These are phyloP conservation scores for Muricea muricata DNA, from an alignment of 92 coral and sea anemone species.

Conservation along the genomic window DNA sequence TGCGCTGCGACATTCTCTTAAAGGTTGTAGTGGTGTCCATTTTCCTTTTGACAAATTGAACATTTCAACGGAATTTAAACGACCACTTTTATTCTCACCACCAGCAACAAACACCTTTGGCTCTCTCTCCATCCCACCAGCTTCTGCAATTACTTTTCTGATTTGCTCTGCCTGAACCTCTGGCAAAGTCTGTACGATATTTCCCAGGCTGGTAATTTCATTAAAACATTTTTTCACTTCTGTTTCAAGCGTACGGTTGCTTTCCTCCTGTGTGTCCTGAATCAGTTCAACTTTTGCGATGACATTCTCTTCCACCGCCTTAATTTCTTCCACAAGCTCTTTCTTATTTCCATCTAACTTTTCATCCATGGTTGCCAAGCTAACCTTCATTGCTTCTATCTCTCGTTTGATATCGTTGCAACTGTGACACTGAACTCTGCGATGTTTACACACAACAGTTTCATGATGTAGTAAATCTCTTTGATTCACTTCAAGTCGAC, in stretches of 20 bases:
- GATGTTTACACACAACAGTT: not conserved
- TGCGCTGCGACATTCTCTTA: not conserved
- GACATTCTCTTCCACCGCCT: not conserved
- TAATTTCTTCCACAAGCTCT: not conserved
- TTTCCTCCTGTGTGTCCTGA: not conserved
- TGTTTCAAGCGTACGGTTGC: not conserved
- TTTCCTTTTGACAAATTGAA: not conserved
- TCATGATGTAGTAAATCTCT: not conserved
- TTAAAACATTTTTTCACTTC: not conserved
- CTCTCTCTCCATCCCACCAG: not conserved
- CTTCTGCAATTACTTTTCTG: not conserved
- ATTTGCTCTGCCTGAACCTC: not conserved
- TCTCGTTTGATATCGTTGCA: not conserved
- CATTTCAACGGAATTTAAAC: slow-evolving; percentile 7
- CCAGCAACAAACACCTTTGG: slow-evolving; percentile 8
- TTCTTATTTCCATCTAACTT: not conserved
- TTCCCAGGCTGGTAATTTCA: not conserved
- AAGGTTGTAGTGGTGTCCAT: slow-evolving; percentile 13
- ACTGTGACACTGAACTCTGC: not conserved
- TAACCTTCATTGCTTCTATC: not conserved
- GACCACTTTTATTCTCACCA: not conserved
- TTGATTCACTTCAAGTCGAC: slow-evolving; percentile 40
- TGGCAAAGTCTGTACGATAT: not conserved
- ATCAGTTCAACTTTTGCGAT: not conserved
- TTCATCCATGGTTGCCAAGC: not conserved